Evolutionary conservation across 2,797 vertebrate species (phyloP).

Genomic region (Chelidonichthys spinosus): DNA sequence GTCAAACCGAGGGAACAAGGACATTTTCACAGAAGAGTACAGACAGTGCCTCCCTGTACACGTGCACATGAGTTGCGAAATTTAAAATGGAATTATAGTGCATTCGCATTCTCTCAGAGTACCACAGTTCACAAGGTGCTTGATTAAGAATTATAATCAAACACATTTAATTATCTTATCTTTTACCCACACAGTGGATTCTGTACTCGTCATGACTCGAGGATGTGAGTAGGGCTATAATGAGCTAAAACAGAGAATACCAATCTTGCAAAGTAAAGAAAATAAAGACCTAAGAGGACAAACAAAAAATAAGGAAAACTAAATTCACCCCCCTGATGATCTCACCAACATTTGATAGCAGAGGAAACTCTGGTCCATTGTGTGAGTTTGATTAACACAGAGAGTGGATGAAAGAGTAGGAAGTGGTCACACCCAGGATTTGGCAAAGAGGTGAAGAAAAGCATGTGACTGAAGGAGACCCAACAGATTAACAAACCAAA

Average conservation of each 20-base stretch:
- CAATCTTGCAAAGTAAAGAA: neutral
- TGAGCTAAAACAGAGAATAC: neutral
- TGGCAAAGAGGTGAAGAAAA: slow-evolving; percentile 44
- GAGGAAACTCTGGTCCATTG: slow-evolving; percentile 72
- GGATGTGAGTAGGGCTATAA: neutral
- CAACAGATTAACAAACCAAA: slow-evolving; percentile 29
- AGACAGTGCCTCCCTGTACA: slow-evolving; percentile 16
- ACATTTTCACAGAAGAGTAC: slow-evolving; percentile 42
- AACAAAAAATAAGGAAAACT: neutral
- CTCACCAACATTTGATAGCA: slow-evolving; percentile 40
- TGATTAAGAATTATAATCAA: slow-evolving; percentile 25
- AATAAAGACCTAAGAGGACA: slow-evolving; percentile 2
- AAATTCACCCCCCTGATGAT: slow-evolving; percentile 46
- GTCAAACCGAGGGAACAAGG: slow-evolving; percentile 53
- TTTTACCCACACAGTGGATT: neutral
- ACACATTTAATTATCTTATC: neutral
- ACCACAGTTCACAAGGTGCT: slow-evolving; percentile 16
- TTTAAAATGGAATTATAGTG: neutral
- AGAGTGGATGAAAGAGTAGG: slow-evolving; percentile 63
- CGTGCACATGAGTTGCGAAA: too few relatives aligned
- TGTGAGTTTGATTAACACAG: slow-evolving; percentile 56
- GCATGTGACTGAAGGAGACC: slow-evolving; percentile 29
- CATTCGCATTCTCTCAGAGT: neutral
- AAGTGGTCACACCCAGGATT: slow-evolving; percentile 61
- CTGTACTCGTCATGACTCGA: slow-evolving; percentile 13